Conservation (phyloP, 2,797 vertebrate genomes). For the Coreius guichenoti region DNA sequence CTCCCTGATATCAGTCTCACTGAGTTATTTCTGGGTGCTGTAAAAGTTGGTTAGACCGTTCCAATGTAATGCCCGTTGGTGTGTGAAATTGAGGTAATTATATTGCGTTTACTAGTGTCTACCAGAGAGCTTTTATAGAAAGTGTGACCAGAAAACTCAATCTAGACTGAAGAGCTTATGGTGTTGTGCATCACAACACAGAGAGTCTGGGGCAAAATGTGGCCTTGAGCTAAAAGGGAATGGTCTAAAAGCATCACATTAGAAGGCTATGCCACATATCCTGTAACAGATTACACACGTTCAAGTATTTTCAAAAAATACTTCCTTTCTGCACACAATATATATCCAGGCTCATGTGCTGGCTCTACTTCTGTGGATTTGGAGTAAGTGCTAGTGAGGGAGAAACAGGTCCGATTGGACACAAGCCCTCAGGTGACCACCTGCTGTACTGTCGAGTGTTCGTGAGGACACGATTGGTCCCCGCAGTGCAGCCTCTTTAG, state of each 20-base stretch:
- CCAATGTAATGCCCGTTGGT: slow-evolving; percentile 57
- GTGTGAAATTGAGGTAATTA: slow-evolving; percentile 50
- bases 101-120: slow-evolving; percentile 28
- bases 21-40: slow-evolving; percentile 36
- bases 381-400: slow-evolving; percentile 69
- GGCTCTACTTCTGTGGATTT: slow-evolving; percentile 54
- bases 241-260: slow-evolving; percentile 48
- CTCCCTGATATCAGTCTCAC: slow-evolving; percentile 36
- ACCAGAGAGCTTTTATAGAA: slow-evolving; percentile 32
- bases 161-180: slow-evolving; percentile 46
- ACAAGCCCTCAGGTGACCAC: slow-evolving; percentile 80
- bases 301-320: slow-evolving; percentile 3
- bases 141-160: slow-evolving; percentile 29
- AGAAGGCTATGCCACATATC: slow-evolving; percentile 31
- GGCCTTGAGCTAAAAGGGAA: slow-evolving; percentile 36
- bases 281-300: slow-evolving; percentile 43
- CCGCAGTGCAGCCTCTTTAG: slow-evolving; percentile 87
- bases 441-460: slow-evolving; percentile 86
- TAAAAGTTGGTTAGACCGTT: slow-evolving; percentile 44
- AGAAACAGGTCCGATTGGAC: slow-evolving; percentile 40
- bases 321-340: slow-evolving; percentile 33
- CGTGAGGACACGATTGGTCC: slow-evolving; percentile 82
- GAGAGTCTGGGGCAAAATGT: slow-evolving; percentile 7
- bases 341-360: slow-evolving; percentile 25
- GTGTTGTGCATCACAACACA: slow-evolving; percentile 16